phyloP scores from a whole-genome alignment of 2,888 invertebrate genomes.

The Eupithecia subfuscata region DNA sequence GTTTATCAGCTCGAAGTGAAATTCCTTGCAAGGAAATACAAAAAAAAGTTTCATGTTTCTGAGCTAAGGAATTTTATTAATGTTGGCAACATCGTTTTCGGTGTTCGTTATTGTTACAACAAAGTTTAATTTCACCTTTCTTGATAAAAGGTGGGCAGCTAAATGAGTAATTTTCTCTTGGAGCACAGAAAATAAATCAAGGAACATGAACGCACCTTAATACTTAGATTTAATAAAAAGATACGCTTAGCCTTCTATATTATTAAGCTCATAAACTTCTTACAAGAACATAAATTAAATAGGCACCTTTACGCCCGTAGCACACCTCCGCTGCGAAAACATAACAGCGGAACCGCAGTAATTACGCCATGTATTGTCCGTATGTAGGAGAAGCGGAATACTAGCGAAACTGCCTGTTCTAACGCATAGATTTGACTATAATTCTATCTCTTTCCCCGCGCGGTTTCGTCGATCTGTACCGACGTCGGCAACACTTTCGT shows the following conservation, averaged over 20 bases:
- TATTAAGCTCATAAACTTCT: not conserved
- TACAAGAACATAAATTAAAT: not conserved
- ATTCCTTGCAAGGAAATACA: conserved; percentile 64
- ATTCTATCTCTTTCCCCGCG: too few relatives aligned
- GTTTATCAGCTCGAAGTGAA: conserved; percentile 73
- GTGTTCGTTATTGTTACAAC: conserved; percentile 64
- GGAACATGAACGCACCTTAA: not conserved
- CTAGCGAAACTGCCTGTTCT: too few relatives aligned
- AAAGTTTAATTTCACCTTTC: conserved; percentile 48
- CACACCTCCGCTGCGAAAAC: too few relatives aligned
- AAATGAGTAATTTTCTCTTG: conserved; percentile 14
- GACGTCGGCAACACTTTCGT: too few relatives aligned
- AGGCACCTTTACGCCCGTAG: not conserved
- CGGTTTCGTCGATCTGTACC: too few relatives aligned
- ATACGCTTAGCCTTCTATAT: not conserved
- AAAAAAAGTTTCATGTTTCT: conserved; percentile 74
- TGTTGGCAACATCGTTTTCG: conserved; percentile 65
- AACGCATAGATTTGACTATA: too few relatives aligned
- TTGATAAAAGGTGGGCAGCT: conserved; percentile 37
- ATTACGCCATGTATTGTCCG: too few relatives aligned
- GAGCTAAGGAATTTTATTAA: conserved; percentile 76
- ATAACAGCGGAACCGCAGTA: too few relatives aligned
- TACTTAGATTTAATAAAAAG: conserved; percentile 5
- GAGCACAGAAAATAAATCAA: conserved; percentile 18
- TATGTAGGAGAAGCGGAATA: too few relatives aligned